Evolutionary conservation across 2,888 invertebrate genomes (phyloP).

Genomic region (Pheosia tremula): DNA sequence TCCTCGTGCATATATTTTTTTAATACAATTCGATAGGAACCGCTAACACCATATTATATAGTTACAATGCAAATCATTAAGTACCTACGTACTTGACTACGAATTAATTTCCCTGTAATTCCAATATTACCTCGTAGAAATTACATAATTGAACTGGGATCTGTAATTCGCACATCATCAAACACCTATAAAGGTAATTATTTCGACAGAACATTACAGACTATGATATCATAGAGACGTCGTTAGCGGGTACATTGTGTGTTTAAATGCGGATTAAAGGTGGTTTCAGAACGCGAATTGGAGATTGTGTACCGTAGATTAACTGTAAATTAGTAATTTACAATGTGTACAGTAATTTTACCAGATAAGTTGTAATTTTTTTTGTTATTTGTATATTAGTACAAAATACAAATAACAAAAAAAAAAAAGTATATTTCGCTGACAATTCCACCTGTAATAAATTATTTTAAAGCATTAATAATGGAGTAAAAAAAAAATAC

Average conservation of each 20-base stretch:
- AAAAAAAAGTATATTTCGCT: too few relatives aligned
- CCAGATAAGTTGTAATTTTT: too few relatives aligned
- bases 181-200: constrained; percentile 44
- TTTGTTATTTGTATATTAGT: too few relatives aligned
- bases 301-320: neutral
- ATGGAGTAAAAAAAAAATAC: too few relatives aligned
- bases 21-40: too few relatives aligned
- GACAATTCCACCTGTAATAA: too few relatives aligned
- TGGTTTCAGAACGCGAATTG: constrained; percentile 5
- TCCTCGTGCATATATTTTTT: too few relatives aligned
- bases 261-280: constrained; percentile 40
- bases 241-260: constrained; percentile 42
- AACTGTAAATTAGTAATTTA: neutral
- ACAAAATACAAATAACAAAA: too few relatives aligned
- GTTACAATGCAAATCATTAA: too few relatives aligned
- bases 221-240: constrained; percentile 35
- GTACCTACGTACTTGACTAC: neutral
- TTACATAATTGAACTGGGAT: constrained; percentile 33
- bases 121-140: constrained; percentile 22
- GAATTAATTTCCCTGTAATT: constrained; percentile 13
- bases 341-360: neutral
- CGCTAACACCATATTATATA: too few relatives aligned
- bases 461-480: too few relatives aligned
- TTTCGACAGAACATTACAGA: constrained; percentile 28
- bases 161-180: constrained; percentile 41